Evolutionary conservation across 2,797 vertebrate species (phyloP), one percentile per base, ranked within the genome.

Genomic region (Aulostomus chinensis): DNA sequence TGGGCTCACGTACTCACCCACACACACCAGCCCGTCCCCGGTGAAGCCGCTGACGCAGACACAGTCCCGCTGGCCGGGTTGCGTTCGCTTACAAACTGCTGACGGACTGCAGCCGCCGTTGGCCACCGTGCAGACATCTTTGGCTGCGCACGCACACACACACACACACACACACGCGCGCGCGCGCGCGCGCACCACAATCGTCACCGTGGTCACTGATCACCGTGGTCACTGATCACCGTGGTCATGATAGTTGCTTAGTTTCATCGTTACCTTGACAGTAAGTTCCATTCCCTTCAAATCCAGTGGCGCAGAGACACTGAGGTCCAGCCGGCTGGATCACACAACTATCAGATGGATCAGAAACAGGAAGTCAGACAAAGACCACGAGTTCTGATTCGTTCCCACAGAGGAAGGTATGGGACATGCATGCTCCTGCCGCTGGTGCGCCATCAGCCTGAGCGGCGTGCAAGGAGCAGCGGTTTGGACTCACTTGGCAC

Each of bases 221-320:
- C n/a, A n/a, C n/a, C n/a, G n/a, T n/a, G n/a, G n/a, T n/a, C n/a
- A n/a, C n/a, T n/a, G n/a, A n/a, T n/a, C n/a, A n/a, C n/a, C n/a
- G n/a, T n/a, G n/a, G n/a, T n/a, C n/a, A n/a, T n/a, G n/a, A n/a
- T n/a, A n/a, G n/a, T n/a, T n/a, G n/a, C n/a, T n/a, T n/a, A n/a
- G n/a, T n/a, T 26, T 4, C 4, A 14, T 10, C 21, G 76, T 88
- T 88, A 92, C 96, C 94, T 92, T 84, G 81, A 75, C 97, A 98
- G 68, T 78, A 55, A 0, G 93, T 96, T 17, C 97, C 96, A 0
- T 97, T 97, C 37, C 97, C 96, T 56, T 89, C 33, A 56, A 96
- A 99, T 1, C 97, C 96, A 3, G 91, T 88, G 0, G 94, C 92
- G 42, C 97, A 99, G 34, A 78, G 85, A 80, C 97, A 99, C 1